A percentile compares a stretch with the other conserved stretches of the same genome.
Evolutionary conservation across 2,113 vertebrate genomes (phyloP).

Genomic region (Lynx canadensis): DNA sequence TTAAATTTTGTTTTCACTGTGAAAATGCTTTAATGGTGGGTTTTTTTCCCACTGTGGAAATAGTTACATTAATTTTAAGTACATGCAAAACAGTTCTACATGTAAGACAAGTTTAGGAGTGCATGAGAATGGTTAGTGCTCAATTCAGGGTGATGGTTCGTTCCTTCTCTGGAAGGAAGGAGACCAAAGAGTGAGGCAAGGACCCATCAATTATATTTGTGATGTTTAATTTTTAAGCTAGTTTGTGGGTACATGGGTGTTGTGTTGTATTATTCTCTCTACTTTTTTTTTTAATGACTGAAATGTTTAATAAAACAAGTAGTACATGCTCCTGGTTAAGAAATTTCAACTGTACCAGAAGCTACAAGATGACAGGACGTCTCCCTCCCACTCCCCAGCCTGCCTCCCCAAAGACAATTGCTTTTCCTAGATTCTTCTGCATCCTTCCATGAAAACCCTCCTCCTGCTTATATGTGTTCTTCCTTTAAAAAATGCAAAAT

Average conservation of each 20-base stretch:
- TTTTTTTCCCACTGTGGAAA: neutral
- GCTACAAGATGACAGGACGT: neutral
- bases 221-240: slow-evolving; percentile 47
- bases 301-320: slow-evolving; percentile 32
- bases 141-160: neutral
- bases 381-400: neutral
- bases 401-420: neutral
- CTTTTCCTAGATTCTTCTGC: neutral
- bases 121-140: neutral
- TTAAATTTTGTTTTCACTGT: neutral
- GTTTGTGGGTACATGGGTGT: neutral
- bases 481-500: neutral
- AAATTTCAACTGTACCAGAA: neutral
- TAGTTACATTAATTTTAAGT: slow-evolving; percentile 6
- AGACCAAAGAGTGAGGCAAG: neutral
- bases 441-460: neutral
- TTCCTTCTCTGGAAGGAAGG: neutral
- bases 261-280: slow-evolving; percentile 42
- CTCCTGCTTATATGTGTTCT: neutral
- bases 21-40: neutral
- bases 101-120: neutral
- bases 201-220: neutral
- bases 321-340: neutral
- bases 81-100: neutral
- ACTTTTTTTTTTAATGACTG: slow-evolving; percentile 6